Percentiles rank a stretch among this genome's conserved stretches.
These are phyloP conservation scores for Copsychus sechellarum DNA, from an alignment of 2,113 vertebrate species.

Conservation along the genomic window DNA sequence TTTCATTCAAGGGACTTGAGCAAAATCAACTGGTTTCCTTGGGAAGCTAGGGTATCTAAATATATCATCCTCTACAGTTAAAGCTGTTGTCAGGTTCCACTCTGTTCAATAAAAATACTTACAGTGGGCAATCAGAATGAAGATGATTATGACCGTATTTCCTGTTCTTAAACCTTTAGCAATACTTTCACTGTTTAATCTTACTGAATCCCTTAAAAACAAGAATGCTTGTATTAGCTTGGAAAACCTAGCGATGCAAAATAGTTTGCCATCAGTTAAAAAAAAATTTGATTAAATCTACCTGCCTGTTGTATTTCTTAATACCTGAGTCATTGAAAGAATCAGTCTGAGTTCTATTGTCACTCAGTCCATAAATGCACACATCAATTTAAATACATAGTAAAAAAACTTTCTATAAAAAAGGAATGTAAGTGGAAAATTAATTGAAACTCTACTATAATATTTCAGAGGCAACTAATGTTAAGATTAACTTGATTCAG, in stretches of 20 bases:
- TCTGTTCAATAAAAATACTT: not conserved
- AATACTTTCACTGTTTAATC: not conserved
- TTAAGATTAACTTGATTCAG: not conserved
- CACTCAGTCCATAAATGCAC: not conserved
- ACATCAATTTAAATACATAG: not conserved
- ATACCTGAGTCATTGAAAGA: not conserved
- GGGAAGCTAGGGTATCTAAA: not conserved
- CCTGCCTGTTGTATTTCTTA: not conserved
- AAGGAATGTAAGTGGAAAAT: not conserved
- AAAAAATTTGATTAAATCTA: not conserved
- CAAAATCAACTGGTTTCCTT: not conserved
- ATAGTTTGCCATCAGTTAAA: not conserved
- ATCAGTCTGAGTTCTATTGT: not conserved
- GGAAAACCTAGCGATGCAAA: not conserved
- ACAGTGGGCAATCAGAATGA: not conserved
- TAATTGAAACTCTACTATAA: not conserved
- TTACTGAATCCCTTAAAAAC: not conserved
- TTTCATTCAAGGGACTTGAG: not conserved
- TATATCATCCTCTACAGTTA: not conserved
- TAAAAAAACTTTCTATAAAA: not conserved
- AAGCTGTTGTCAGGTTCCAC: not conserved
- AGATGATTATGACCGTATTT: not conserved
- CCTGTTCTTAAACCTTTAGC: not conserved
- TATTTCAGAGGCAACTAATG: not conserved
- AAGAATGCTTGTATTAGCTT: not conserved